phyloP scores from a whole-genome alignment of 2,888 invertebrate genomes.

The Cheilosia pagana region DNA sequence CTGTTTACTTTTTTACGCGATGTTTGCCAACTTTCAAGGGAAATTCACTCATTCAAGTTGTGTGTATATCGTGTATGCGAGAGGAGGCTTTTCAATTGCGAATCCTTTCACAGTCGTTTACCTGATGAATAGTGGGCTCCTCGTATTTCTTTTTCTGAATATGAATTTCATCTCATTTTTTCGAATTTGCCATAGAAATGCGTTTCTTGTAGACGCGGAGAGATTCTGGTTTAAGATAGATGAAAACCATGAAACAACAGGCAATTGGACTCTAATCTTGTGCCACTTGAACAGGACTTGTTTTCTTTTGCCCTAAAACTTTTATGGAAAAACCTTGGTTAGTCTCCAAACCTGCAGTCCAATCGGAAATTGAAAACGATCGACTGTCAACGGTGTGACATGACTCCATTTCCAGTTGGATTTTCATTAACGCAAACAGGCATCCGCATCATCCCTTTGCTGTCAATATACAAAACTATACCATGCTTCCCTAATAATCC shows the following conservation, averaged over 20 bases:
- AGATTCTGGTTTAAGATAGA: not conserved
- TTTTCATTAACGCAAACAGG: too few species aligned
- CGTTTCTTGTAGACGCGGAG: slow-evolving; percentile 19
- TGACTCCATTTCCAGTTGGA: too few species aligned
- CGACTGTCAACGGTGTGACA: too few species aligned
- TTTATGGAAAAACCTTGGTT: too few species aligned
- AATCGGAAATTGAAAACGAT: too few species aligned
- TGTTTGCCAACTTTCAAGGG: slow-evolving; percentile 56
- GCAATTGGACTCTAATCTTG: too few species aligned
- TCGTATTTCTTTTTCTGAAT: slow-evolving; percentile 24
- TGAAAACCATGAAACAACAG: too few species aligned
- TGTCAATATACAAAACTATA: not conserved
- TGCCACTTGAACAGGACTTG: too few species aligned
- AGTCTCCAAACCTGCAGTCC: too few species aligned
- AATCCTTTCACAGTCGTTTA: slow-evolving; percentile 56
- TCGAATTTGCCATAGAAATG: slow-evolving; percentile 44
- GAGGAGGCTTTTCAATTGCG: slow-evolving; percentile 47
- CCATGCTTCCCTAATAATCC: not conserved
- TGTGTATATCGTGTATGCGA: not conserved
- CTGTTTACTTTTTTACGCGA: slow-evolving; percentile 55
- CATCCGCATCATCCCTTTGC: too few species aligned
- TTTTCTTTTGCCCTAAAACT: too few species aligned
- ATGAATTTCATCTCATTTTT: not conserved
- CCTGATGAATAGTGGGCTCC: slow-evolving; percentile 38
- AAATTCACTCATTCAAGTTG: slow-evolving; percentile 5